Percentiles rank a stretch among this genome's conserved stretches.
phyloP scores from a whole-genome alignment of 2,797 vertebrate species.

The Petrocephalus sullivani region DNA sequence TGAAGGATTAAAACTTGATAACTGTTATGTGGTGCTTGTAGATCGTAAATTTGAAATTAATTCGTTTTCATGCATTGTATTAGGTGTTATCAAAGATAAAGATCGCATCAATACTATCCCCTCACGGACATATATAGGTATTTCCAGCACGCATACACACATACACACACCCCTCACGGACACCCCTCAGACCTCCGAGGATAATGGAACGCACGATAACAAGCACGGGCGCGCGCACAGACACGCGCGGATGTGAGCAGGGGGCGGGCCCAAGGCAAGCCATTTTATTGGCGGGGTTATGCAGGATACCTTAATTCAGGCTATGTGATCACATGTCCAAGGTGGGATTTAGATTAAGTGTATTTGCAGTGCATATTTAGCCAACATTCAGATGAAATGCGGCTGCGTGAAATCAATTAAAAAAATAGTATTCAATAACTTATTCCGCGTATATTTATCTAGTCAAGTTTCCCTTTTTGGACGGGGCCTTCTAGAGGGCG shows the following conservation, averaged over 20 bases:
- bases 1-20: neutral
- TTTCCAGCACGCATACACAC: neutral
- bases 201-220: neutral
- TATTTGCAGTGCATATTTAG: neutral
- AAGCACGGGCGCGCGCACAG: neutral
- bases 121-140: constrained; percentile 22
- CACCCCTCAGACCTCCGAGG: neutral
- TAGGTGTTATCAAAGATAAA: neutral
- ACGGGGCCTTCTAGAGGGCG: neutral
- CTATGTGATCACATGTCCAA: neutral
- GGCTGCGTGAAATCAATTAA: neutral
- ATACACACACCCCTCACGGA: constrained; percentile 23
- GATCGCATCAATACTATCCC: constrained; percentile 16
- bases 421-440: neutral
- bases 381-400: neutral
- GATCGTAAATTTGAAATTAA: neutral
- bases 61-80: neutral
- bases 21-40: neutral
- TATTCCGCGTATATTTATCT: neutral
- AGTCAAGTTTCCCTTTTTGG: neutral
- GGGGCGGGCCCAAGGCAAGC: neutral
- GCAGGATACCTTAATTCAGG: neutral
- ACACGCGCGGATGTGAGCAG: neutral
- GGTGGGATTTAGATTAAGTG: neutral
- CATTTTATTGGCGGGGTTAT: neutral